phyloP scores from a whole-genome alignment of 2,113 vertebrate genomes.

The Syngnathus scovelli region DNA sequence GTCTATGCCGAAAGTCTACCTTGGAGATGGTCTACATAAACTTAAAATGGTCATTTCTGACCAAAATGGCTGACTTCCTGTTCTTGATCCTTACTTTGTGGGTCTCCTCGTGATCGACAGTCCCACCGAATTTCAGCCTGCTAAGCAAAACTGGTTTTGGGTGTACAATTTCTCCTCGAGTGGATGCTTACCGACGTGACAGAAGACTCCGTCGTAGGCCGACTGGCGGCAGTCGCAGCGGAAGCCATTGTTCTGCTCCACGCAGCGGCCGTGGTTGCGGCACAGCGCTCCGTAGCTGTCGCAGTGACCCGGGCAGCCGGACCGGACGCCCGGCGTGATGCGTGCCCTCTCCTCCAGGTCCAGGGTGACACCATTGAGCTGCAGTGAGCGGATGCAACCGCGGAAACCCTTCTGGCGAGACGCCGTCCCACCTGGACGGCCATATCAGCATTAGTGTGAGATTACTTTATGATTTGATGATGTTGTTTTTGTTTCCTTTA shows the following conservation, averaged over 20 bases:
- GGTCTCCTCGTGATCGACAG: neutral
- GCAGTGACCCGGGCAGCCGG: slow-evolving; percentile 89
- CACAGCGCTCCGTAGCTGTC: slow-evolving; percentile 88
- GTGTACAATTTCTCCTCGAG: too few relatives aligned
- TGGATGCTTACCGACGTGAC: slow-evolving; percentile 49
- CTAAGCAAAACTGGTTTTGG: neutral
- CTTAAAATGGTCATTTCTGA: neutral
- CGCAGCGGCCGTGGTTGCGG: slow-evolving; percentile 80
- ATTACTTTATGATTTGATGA: too few relatives aligned
- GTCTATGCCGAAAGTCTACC: too few relatives aligned
- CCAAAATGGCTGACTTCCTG: neutral
- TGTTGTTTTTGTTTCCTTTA: too few relatives aligned
- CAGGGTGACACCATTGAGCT: slow-evolving; percentile 81
- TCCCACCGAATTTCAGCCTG: neutral
- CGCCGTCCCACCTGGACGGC: slow-evolving; percentile 80
- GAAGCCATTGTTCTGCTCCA: slow-evolving; percentile 80
- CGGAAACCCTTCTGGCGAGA: slow-evolving; percentile 88
- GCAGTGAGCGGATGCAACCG: slow-evolving; percentile 87
- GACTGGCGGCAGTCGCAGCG: slow-evolving; percentile 83
- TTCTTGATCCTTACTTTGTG: neutral
- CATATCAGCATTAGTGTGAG: neutral
- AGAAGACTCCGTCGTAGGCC: slow-evolving; percentile 82
- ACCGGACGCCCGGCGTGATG: slow-evolving; percentile 84
- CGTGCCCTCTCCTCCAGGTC: slow-evolving; percentile 85
- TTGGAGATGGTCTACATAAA: neutral